Conservation (phyloP, 1,140 invertebrate species). For the Cepaea nemoralis region DNA sequence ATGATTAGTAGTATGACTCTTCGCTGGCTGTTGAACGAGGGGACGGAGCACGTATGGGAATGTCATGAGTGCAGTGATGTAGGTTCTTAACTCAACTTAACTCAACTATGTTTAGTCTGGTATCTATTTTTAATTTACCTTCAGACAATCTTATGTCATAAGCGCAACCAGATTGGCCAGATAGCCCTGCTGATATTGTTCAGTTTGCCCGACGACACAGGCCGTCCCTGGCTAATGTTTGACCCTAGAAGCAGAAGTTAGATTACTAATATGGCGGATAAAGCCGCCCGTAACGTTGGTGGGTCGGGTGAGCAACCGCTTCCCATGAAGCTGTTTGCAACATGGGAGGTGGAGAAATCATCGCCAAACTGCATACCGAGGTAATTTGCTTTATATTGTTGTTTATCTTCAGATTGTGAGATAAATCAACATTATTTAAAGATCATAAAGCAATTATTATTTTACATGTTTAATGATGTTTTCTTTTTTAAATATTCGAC, state of each 20-base stretch:
- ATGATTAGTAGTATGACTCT: no score
- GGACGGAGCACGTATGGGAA: no score
- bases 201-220: neutral
- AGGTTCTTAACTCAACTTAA: no score
- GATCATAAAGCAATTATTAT: neutral
- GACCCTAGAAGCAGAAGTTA: neutral
- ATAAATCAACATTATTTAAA: no score
- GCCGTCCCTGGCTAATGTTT: neutral
- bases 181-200: neutral
- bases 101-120: no score
- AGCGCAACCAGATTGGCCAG: neutral
- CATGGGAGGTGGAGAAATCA: constrained; percentile 97
- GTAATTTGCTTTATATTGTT: constrained; percentile 73
- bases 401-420: no score
- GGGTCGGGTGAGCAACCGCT: constrained; percentile 81
- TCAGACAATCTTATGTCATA: no score
- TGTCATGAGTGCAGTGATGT: no score
- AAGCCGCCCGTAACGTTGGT: constrained; percentile 59
- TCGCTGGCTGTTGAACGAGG: no score
- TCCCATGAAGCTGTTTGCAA: constrained; percentile 97
- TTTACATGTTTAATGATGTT: neutral
- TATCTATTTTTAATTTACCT: no score
- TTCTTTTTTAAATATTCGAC: neutral
- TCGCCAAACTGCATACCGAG: constrained; percentile 96
- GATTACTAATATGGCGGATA: constrained; percentile 65